A percentile compares a stretch with the other conserved stretches of the same genome.
phyloP scores from a whole-genome alignment of 2,888 invertebrate genomes.

The Patella caerulea region DNA sequence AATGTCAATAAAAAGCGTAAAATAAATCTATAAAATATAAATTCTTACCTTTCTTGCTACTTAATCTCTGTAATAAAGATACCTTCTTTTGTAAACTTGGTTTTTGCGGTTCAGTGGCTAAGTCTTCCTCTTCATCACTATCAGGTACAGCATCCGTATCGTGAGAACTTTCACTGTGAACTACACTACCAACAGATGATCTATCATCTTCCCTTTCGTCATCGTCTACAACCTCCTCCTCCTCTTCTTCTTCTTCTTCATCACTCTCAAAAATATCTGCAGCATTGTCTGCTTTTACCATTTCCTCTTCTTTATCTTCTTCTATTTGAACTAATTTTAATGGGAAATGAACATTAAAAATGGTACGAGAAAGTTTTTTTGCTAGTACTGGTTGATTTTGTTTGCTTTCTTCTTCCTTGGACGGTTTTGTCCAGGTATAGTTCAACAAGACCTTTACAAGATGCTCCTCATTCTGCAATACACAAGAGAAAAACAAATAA shows the following conservation, averaged over 20 bases:
- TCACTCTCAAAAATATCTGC: conserved; percentile 41
- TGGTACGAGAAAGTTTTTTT: conserved; percentile 53
- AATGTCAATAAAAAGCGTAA: too few species aligned
- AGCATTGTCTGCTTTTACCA: conserved; percentile 36
- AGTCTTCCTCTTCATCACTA: conserved; percentile 43
- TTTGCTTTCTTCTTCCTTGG: conserved; percentile 16
- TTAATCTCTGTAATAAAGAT: conserved; percentile 34
- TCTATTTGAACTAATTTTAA: conserved; percentile 11
- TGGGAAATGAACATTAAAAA: conserved; percentile 11
- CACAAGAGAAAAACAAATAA: not conserved
- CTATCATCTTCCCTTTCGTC: conserved; percentile 32
- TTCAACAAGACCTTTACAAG: conserved; percentile 71
- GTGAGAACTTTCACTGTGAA: conserved; percentile 37
- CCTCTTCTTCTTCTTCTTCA: conserved; percentile 26
- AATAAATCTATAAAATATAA: too few species aligned
- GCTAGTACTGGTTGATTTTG: conserved; percentile 37
- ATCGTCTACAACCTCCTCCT: conserved; percentile 33
- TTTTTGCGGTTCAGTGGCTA: conserved; percentile 4
- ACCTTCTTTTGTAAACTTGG: conserved; percentile 41
- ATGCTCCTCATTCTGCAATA: conserved; percentile 68
- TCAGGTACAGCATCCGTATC: conserved; percentile 45
- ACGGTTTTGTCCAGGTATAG: conserved; percentile 57
- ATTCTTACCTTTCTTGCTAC: conserved; percentile 13
- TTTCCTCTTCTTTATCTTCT: conserved; percentile 24
- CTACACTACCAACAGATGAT: conserved; percentile 14